Evolutionary conservation across 2,797 vertebrate species (phyloP), one percentile per base, ranked within the genome.

Genomic region (Balearica regulorum): DNA sequence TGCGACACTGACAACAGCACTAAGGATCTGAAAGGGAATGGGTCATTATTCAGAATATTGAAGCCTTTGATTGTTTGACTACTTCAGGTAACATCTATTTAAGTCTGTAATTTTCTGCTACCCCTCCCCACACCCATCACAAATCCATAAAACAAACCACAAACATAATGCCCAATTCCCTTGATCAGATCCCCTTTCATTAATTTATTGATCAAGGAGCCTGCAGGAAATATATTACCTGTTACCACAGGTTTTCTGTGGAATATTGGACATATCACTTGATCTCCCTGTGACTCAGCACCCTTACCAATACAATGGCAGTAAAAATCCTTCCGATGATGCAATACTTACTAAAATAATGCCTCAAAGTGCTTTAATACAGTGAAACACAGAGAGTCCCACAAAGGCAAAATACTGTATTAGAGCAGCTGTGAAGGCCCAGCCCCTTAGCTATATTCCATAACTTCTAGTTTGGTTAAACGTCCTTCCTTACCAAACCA

Each of bases 231-330:
- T 19, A 29, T 3, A 16, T 6, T 46, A 68, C 13, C 15, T 11
- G 7, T 68, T 81, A 17, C 33, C 31, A 53, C 11, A 29, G 7
- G 28, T 69, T 80, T 83, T n/a, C 39, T 57, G 31, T 68, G 71
- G n/a, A 85, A 62, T 73, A 70, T 0, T 71, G 57, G 28, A 73
- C 16, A 83, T 22, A 49, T 26, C 31, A 15, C 24, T 89, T 33
- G 17, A 51, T 26, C 17, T 44, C 19, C 1, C 0, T n/a, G 24
- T 72, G 41, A 35, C n/a, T 60, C 39, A 17, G 48, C 4, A 1
- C 26, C 24, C 41, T 61, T 33, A 75, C 14, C 44, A 1, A 0
- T 24, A 61, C 44, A 93, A 54, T 0, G 4, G 46, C n/a, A 82
- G 39, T 24, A 91, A 83, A 89, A 89, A 51, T 28, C 29, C 17